Base-by-base conservation (phyloP, 2,888 invertebrate species). In the Dichetophora obliterata region DNA sequence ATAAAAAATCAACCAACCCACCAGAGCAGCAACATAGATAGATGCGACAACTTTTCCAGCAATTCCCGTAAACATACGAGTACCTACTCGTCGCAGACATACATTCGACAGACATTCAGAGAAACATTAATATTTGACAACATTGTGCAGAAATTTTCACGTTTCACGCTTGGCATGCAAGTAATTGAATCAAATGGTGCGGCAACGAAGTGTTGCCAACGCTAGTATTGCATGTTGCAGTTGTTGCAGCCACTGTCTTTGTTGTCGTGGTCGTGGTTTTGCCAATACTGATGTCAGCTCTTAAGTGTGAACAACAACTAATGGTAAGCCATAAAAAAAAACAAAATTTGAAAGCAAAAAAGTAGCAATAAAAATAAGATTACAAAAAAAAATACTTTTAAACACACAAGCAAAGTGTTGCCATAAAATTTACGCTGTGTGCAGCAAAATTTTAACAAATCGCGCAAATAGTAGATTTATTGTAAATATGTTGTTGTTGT, bases 1-100 rank as follows among this genome's bases (percentile, higher is more conserved):
- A 54, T 22, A n/a, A 54, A 6, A 1, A 54, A 54, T 5, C 22
- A 74, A 75, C 50, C 80, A 75, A 75, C 82, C 78, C 75, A 75
- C 73, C 78, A 72, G 77, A n/a, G 81, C 82, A 81, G 27, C 75
- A 70, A 75, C 52, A 54, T 34, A 27, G 75, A 54, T 34, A 27
- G 75, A 75, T 78, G 72, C 80, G 57, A 68, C 78, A 70, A 70
- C 70, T 57, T 75, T 57, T 73, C 61, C 14, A 52, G 68, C 48
- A 22, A 50, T 73, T 65, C 63, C 71, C 73, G 22, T 16, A 24
- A 24, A 22, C 5, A 37, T 37, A 24, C 24, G 57, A 19, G 3
- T 27, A 31, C 5, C 3, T 31, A 31, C 31, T 4, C 37, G 61
- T 43, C 43, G 43, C 43, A 43, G 43, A 43, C 43, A 43, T 43